Percentiles rank a stretch among this genome's conserved stretches.
Conservation (phyloP, 1,140 invertebrate species). For the Chrysomallon squamiferum region DNA sequence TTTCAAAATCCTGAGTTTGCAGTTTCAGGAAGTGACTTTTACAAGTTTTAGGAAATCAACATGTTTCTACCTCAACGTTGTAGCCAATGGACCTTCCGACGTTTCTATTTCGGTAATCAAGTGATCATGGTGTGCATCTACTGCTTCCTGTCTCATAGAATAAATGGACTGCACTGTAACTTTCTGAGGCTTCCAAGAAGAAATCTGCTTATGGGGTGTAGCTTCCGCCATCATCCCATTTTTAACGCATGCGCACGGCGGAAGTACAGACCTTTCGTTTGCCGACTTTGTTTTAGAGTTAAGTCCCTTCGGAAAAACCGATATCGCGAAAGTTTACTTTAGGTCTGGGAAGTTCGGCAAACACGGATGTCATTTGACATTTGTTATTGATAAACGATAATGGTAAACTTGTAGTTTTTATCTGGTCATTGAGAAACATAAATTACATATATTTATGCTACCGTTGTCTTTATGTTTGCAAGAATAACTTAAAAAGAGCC, state of each 20-base stretch:
- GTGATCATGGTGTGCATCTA: conserved; percentile 59
- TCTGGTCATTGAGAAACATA: not conserved
- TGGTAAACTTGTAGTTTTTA: not conserved
- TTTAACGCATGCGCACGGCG: conserved; percentile 29
- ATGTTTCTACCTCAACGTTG: conserved; percentile 51
- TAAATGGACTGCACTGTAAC: conserved; percentile 53
- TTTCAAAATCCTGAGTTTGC: not conserved
- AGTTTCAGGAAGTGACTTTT: not conserved
- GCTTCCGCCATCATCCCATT: conserved; percentile 53
- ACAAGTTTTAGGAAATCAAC: not conserved
- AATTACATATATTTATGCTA: not conserved
- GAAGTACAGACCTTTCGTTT: conserved; percentile 18
- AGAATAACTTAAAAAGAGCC: too few relatives aligned
- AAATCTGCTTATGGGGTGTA: conserved; percentile 38
- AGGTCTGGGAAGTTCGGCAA: not conserved
- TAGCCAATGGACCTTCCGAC: conserved; percentile 59
- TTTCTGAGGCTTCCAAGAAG: conserved; percentile 46
- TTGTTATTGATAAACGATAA: not conserved
- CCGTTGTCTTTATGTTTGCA: too few relatives aligned
- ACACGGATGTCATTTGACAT: not conserved
- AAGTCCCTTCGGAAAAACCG: not conserved
- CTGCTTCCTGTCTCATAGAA: conserved; percentile 50
- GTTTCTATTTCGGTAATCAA: conserved; percentile 63
- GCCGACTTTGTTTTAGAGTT: not conserved
- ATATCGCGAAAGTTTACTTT: not conserved